phyloP scores from a whole-genome alignment of 2,888 invertebrate genomes.

The Tenthredo mesomela region DNA sequence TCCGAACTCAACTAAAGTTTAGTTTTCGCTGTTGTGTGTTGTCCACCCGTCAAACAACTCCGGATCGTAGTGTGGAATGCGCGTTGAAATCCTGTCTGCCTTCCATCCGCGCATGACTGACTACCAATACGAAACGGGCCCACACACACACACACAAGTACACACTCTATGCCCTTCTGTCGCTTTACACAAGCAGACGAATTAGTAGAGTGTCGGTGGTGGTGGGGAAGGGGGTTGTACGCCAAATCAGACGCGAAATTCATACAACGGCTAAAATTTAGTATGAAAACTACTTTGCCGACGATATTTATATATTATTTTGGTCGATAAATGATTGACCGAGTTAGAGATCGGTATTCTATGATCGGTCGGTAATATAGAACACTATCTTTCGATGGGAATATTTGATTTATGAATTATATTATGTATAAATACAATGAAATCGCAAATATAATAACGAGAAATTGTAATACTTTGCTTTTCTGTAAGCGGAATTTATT shows the following conservation, averaged over 20 bases:
- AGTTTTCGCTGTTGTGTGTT: slow-evolving; percentile 43
- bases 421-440: too few relatives aligned
- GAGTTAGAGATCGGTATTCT: neutral
- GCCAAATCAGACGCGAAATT: slow-evolving; percentile 39
- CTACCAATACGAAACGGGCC: slow-evolving; percentile 25
- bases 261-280: neutral
- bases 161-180: neutral
- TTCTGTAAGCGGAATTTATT: neutral
- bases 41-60: slow-evolving; percentile 59
- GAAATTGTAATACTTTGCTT: neutral
- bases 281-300: neutral
- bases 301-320: neutral
- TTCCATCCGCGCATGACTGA: slow-evolving; percentile 56
- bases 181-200: neutral
- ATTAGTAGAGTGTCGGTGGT: neutral
- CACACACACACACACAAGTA: neutral
- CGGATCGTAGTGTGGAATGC: slow-evolving; percentile 64
- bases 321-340: neutral
- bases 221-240: neutral
- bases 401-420: neutral
- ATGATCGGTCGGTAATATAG: neutral
- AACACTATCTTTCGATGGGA: neutral
- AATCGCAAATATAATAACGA: too few relatives aligned
- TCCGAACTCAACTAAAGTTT: slow-evolving; percentile 42
- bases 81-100: slow-evolving; percentile 64